Percentiles rank a stretch among this genome's conserved stretches.
phyloP scores from a whole-genome alignment of 2,797 vertebrate genomes.

The Dendrocincla tyrannina region DNA sequence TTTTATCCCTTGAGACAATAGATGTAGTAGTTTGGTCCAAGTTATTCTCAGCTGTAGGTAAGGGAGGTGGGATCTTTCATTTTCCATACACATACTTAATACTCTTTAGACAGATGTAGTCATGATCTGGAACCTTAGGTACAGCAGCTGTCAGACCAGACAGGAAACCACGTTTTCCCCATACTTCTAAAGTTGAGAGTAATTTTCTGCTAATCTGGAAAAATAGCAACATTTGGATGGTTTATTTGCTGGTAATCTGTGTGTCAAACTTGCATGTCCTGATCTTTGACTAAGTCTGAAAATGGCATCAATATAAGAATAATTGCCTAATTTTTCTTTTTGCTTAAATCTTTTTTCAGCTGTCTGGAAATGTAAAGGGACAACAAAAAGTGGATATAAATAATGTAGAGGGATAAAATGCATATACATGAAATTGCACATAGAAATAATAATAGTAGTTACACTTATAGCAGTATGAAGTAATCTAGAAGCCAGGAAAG shows the following conservation, averaged over 20 bases:
- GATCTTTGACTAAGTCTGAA: background rate
- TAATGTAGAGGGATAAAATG: background rate
- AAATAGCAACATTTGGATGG: background rate
- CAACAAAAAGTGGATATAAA: background rate
- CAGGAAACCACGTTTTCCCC: background rate
- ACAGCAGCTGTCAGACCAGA: background rate
- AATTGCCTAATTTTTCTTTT: background rate
- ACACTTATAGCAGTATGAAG: background rate
- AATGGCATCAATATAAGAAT: background rate
- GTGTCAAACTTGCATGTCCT: background rate
- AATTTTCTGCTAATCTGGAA: background rate
- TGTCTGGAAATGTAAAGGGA: background rate
- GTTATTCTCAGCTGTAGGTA: background rate
- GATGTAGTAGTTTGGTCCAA: rapidly evolving
- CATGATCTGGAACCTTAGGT: background rate
- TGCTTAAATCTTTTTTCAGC: background rate
- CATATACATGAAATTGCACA: background rate
- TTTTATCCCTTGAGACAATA: background rate
- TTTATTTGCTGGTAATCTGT: background rate
- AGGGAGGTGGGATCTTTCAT: background rate
- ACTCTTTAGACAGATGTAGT: background rate
- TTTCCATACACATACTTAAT: background rate
- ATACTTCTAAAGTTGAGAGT: background rate
- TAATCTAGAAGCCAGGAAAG: background rate
- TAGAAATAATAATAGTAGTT: background rate